phyloP scores from a whole-genome alignment of 2,888 invertebrate genomes.

The Lycia hirtaria region DNA sequence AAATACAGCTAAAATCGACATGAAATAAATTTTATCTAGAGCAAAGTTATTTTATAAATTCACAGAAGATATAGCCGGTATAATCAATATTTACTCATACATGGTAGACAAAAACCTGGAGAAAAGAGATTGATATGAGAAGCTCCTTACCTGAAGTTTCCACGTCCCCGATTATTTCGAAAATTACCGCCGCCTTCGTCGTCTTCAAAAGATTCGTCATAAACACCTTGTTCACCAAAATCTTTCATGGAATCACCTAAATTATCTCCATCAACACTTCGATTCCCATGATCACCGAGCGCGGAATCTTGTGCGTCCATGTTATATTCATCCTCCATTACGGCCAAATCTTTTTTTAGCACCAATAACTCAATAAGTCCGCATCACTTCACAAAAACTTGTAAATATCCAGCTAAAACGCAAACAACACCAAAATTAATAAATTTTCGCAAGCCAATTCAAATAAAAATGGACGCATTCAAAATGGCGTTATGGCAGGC shows the following conservation, averaged over 20 bases:
- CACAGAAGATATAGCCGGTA: background rate
- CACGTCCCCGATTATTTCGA: conserved; percentile 71
- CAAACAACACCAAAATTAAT: conserved; percentile 39
- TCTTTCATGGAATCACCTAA: conserved; percentile 65
- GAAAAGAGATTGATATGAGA: background rate
- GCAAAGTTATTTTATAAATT: background rate
- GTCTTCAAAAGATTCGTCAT: conserved; percentile 74
- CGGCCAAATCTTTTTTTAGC: conserved; percentile 15
- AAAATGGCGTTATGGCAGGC: conserved; percentile 30
- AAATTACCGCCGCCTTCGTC: conserved; percentile 70
- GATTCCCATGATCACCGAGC: conserved; percentile 56
- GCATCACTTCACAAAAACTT: conserved; percentile 61
- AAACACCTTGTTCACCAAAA: conserved; percentile 64
- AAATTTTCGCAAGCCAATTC: conserved; percentile 38
- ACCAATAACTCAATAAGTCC: conserved; percentile 56
- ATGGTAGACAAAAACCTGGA: background rate
- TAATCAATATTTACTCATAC: conserved; percentile 7
- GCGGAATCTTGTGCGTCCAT: conserved; percentile 69
- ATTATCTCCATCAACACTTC: conserved; percentile 50
- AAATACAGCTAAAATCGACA: background rate
- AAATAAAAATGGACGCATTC: conserved; percentile 26
- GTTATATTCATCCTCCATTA: conserved; percentile 74
- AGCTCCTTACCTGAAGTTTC: conserved; percentile 70
- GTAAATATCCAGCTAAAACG: conserved; percentile 41
- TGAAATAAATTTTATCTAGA: background rate